These are phyloP conservation scores for Carcharodon carcharias DNA, from an alignment of 2,797 vertebrate species.

Conservation along the genomic window DNA sequence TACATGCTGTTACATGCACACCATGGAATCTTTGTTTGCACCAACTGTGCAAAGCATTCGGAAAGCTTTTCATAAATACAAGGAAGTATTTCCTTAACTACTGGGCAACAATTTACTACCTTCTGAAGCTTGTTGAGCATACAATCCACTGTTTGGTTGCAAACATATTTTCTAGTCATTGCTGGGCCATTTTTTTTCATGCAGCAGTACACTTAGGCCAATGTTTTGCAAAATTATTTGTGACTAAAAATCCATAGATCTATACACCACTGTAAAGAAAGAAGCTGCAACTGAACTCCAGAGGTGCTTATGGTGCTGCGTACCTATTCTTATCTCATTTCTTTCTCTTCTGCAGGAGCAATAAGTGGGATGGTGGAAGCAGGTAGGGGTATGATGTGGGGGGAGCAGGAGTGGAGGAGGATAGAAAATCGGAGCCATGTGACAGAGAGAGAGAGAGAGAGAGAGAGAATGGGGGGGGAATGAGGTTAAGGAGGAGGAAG, in stretches of 20 bases:
- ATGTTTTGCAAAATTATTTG: not conserved
- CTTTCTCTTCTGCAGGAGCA: not conserved
- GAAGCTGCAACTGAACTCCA: not conserved
- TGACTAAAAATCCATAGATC: not conserved
- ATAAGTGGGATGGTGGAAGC: not conserved
- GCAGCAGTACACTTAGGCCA: not conserved
- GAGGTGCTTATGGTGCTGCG: not conserved
- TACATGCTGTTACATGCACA: not conserved
- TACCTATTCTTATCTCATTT: not conserved
- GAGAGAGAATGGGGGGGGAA: too few relatives aligned
- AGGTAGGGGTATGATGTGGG: not conserved
- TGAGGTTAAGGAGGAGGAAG: too few relatives aligned
- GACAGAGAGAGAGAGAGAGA: too few relatives aligned
- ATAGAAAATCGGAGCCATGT: too few relatives aligned
- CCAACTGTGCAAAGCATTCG: not conserved
- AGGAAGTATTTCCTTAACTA: not conserved
- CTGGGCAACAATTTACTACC: not conserved
- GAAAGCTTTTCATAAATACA: not conserved
- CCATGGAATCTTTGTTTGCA: not conserved
- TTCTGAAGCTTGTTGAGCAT: not conserved
- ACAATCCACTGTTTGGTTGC: not conserved
- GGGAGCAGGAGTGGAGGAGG: not conserved
- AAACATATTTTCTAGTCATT: not conserved
- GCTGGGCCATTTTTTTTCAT: not conserved
- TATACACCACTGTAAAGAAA: not conserved